Evolutionary conservation across 2,797 vertebrate genomes (phyloP), one percentile per base, ranked within the genome.

Genomic region (Salmo trutta): DNA sequence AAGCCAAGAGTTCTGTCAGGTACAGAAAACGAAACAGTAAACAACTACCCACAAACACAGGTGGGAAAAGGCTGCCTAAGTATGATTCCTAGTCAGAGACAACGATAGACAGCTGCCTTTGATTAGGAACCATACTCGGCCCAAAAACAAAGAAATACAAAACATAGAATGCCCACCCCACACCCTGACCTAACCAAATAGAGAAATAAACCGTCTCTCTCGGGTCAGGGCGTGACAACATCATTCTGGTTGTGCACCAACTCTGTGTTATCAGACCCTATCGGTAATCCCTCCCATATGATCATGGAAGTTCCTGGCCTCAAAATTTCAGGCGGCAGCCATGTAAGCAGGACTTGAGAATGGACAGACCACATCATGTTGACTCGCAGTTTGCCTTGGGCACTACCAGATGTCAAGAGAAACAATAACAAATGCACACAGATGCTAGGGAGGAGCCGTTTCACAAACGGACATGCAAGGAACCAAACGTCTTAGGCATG

Each of bases 351-450:
- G 64, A 84, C 79, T 77, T 77, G 77, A 81, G 86, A 81, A 52
- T 16, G 69, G 73, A 82, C 77, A 19, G 7, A 59, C 56, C n/a
- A n/a, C n/a, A 72, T 79, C 78, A 76, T 81, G 75, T 67, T 24
- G 84, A 53, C 75, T 82, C 78, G 70, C 73, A 36, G 77, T 71
- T 71, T 74, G 86, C 87, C 86, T 72, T 68, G 78, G 88, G 86
- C 86, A 87, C 75, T 76, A 71, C 72, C 90, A 88, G 87, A 91
- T 91, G 89, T 90, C 82, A 56, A 52, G 54, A 74, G 79, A 82
- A 77, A 84, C 16, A 70, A 77, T 62, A 85, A 81, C 81, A 84
- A 78, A 84, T 76, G 76, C 79, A 73, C 77, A 77, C 85, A 90
- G 87, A 89, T 85, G 86, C 31, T 77, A 84, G 82, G 82, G 81